Percentiles rank a stretch among this genome's conserved stretches.
Evolutionary conservation across 2,888 invertebrate genomes (phyloP).

Genomic region (Argyra leucocephala): DNA sequence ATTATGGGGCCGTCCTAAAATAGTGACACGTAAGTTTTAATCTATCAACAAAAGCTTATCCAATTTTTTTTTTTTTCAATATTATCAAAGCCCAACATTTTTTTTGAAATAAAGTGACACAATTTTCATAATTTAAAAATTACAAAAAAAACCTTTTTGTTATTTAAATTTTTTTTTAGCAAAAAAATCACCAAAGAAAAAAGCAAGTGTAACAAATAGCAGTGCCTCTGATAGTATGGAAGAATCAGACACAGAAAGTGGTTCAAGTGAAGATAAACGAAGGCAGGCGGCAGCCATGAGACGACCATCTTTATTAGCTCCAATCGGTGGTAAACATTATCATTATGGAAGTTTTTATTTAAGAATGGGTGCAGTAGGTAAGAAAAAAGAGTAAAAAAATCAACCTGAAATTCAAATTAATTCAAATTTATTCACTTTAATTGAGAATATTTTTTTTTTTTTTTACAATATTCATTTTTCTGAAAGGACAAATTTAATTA

Average conservation of each 20-base stretch:
- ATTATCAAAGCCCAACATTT: too few relatives aligned
- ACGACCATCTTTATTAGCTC: conserved; percentile 45
- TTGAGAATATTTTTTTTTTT: too few relatives aligned
- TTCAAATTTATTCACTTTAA: too few relatives aligned
- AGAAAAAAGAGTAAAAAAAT: too few relatives aligned
- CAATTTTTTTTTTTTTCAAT: too few relatives aligned
- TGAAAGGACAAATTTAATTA: too few relatives aligned
- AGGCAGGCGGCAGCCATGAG: conserved; percentile 42
- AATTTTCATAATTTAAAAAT: too few relatives aligned
- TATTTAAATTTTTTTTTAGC: conserved; percentile 12
- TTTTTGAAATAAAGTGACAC: too few relatives aligned
- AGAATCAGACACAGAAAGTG: conserved; percentile 46
- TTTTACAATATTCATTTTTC: too few relatives aligned
- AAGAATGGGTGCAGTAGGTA: conserved; percentile 85
- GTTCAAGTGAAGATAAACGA: conserved; percentile 33
- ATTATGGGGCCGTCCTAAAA: conserved; percentile 54
- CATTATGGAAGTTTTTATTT: conserved; percentile 89
- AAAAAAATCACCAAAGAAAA: conserved; percentile 20
- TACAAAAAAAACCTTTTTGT: too few relatives aligned
- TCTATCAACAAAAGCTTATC: too few relatives aligned
- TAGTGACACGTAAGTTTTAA: conserved; percentile 24
- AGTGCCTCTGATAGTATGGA: conserved; percentile 52
- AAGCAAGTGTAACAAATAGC: conserved; percentile 25
- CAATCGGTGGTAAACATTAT: conserved; percentile 53
- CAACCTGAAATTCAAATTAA: too few relatives aligned